Conservation (phyloP, 2,888 invertebrate species). For the Meta bourneti region DNA sequence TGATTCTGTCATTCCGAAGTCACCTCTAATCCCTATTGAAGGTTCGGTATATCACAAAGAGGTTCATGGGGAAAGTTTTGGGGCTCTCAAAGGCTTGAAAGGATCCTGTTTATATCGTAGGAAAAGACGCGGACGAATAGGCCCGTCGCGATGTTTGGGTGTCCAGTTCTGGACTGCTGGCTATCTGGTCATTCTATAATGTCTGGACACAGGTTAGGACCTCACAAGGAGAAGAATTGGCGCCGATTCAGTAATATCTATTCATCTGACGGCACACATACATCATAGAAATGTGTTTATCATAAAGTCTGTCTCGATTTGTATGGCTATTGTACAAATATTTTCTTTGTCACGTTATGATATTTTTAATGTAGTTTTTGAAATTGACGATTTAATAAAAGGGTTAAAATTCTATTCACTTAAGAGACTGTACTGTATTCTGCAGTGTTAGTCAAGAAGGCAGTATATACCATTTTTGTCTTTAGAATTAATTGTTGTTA, state of each 20-base stretch:
- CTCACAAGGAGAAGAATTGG: conserved; percentile 40
- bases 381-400: no score
- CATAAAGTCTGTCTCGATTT: no score
- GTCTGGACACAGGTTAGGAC: conserved; percentile 18
- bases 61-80: not conserved
- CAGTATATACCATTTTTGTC: no score
- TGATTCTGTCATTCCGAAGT: conserved; percentile 58
- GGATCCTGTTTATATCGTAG: conserved; percentile 18
- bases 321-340: no score
- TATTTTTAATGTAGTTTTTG: no score
- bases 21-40: conserved; percentile 58
- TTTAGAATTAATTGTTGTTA: no score
- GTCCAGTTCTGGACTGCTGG: not conserved
- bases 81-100: not conserved
- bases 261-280: no score
- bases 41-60: conserved; percentile 27
- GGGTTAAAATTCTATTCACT: no score
- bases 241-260: conserved; percentile 16
- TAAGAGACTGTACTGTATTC: no score
- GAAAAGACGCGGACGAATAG: not conserved
- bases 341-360: no score
- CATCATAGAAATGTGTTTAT: no score
- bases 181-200: conserved; percentile 37
- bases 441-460: no score
- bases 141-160: not conserved